Evolutionary conservation across 23 tunicate species (phyloP).

Genomic region (Pegea sp.): DNA sequence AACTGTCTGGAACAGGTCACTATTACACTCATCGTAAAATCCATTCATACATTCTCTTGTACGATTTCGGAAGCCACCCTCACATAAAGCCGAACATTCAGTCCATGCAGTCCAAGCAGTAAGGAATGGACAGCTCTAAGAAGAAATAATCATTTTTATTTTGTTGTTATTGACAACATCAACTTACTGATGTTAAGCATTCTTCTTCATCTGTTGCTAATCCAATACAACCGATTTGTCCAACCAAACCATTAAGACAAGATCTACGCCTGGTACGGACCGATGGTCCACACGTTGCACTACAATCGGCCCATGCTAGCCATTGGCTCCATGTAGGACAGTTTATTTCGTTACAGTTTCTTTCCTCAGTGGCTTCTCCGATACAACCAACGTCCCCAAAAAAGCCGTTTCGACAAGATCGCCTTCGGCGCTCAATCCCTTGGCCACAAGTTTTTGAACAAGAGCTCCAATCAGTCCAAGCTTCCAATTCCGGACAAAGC

Average conservation of each 20-base stretch:
- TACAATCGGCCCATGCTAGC: slow-evolving; percentile 10
- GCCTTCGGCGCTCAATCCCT: slow-evolving; percentile 7
- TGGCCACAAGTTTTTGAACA: slow-evolving; percentile 45
- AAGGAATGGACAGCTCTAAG: slow-evolving; percentile 16
- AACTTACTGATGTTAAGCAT: slow-evolving; percentile 14
- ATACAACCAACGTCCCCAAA: neutral
- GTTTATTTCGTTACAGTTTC: neutral
- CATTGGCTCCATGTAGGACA: slow-evolving; percentile 16
- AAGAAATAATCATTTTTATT: neutral
- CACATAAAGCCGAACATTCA: slow-evolving; percentile 14
- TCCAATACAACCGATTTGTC: slow-evolving; percentile 30
- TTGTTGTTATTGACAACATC: neutral
- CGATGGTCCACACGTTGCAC: slow-evolving; percentile 12
- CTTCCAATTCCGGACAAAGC: slow-evolving; percentile 8
- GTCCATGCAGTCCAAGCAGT: slow-evolving; percentile 14
- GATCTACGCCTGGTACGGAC: neutral
- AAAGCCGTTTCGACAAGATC: slow-evolving; percentile 4
- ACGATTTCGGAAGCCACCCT: slow-evolving; percentile 6
- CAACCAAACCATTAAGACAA: slow-evolving; percentile 39
- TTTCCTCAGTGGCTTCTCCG: neutral
- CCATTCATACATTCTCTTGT: slow-evolving; percentile 23
- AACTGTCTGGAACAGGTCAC: no score
- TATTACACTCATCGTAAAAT: slow-evolving; percentile 4
- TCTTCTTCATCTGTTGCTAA: slow-evolving; percentile 5
- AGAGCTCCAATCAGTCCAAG: slow-evolving; percentile 11